phyloP scores from a whole-genome alignment of 2,888 invertebrate genomes.

The Netelia melanura region DNA sequence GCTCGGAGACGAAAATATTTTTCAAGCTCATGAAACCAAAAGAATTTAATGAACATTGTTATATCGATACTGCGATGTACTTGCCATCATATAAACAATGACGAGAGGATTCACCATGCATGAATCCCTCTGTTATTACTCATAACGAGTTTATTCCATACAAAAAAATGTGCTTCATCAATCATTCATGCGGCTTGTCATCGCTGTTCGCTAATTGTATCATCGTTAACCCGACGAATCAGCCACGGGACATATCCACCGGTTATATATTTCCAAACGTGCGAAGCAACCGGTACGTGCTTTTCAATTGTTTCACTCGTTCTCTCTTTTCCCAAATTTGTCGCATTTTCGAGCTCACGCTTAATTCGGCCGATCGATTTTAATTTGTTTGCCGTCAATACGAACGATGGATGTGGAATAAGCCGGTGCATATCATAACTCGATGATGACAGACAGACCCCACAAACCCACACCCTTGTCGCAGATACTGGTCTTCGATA shows the following conservation, averaged over 20 bases:
- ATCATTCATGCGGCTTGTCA: constrained; percentile 27
- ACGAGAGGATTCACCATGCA: not conserved
- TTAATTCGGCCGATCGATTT: constrained; percentile 40
- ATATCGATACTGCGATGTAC: not conserved
- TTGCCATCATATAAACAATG: not conserved
- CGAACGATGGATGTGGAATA: constrained; percentile 11
- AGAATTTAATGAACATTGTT: not conserved
- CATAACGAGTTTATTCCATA: not conserved
- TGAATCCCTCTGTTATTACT: not conserved
- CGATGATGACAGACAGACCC: constrained; percentile 28
- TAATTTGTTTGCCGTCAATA: constrained; percentile 42
- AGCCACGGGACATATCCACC: not conserved
- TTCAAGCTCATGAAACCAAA: not conserved
- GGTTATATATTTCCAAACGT: constrained; percentile 28
- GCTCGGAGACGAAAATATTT: not conserved
- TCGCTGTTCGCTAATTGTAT: constrained; percentile 39
- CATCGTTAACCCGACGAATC: constrained; percentile 14
- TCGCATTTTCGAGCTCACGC: constrained; percentile 12
- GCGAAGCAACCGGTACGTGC: constrained; percentile 14
- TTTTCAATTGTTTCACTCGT: constrained; percentile 34
- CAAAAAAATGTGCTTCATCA: not conserved
- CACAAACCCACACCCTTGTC: not conserved
- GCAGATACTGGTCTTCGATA: constrained; percentile 3
- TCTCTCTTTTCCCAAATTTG: constrained; percentile 25
- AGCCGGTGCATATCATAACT: constrained; percentile 14